Base-by-base conservation (phyloP, 2,797 vertebrate genomes). In the Antrozous pallidus region DNA sequence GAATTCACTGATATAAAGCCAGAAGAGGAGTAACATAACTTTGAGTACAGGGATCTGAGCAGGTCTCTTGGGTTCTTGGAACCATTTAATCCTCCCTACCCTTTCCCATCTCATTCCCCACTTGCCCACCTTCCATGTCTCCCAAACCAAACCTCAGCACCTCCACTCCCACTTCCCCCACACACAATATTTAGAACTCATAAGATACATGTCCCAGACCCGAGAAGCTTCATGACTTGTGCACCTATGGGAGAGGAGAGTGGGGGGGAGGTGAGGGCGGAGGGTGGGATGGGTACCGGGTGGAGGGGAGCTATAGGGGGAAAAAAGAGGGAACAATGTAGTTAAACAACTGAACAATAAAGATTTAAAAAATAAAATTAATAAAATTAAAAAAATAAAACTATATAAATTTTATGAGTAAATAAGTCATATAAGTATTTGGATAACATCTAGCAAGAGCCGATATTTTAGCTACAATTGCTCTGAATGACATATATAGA, bases 401-500 rank as follows among this genome's bases (percentile, higher is more conserved):
- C n/a, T n/a, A n/a, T n/a, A n/a, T n/a, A n/a, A n/a, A n/a, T n/a
- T n/a, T n/a, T n/a, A n/a, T n/a, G n/a, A n/a, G n/a, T n/a, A n/a
- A n/a, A n/a, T n/a, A n/a, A n/a, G n/a, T n/a, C n/a, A n/a, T n/a
- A n/a, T n/a, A n/a, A n/a, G n/a, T n/a, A n/a, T n/a, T n/a, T n/a
- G n/a, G n/a, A n/a, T n/a, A n/a, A 80, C 45, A 82, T 47, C 81
- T 65, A 93, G n/a, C n/a, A 80, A 93, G 42, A 87, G 69, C 16
- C 14, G 26, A 69, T 20, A 71, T 70, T 70, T 91, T 84, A 88
- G 31, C 73, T 81, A 83, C 7, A 20, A 58, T 6, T 73, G 36
- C 51, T 91, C 22, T 88, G 87, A 82, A 82, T 84, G 63, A 24
- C 81, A 26, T 71, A 58, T 84, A 61, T 61, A 88, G 22, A 71